A percentile compares a stretch with the other conserved stretches of the same genome.
phyloP scores from a whole-genome alignment of 92 coral and sea anemone genomes.

The Desmophyllum pertusum region DNA sequence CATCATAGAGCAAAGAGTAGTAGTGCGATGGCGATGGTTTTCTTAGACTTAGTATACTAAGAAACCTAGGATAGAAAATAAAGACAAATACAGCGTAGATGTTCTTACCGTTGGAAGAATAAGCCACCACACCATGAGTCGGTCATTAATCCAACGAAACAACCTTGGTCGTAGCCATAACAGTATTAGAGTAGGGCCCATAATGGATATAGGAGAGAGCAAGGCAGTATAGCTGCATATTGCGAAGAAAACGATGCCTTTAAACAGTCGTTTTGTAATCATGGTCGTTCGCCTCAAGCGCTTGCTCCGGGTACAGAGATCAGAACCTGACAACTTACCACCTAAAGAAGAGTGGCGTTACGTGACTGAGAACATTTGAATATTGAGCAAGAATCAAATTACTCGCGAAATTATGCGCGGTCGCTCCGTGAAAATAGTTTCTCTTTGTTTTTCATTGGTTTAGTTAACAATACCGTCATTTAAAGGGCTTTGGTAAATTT shows the following conservation, averaged over 20 bases:
- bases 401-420: no score
- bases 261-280: background rate
- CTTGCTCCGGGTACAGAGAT: background rate
- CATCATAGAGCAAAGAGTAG: background rate
- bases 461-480: no score
- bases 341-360: no score
- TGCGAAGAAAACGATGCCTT: background rate
- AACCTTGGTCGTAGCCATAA: slow-evolving; percentile 73
- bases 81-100: background rate
- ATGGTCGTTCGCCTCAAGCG: background rate
- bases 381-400: no score
- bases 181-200: slow-evolving; percentile 82
- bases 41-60: background rate
- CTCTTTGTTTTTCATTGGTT: no score
- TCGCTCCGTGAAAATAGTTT: no score
- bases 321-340: no score
- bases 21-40: background rate
- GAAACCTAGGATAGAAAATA: background rate
- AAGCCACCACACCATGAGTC: slow-evolving; percentile 75
- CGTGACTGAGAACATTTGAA: no score
- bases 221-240: slow-evolving; percentile 33
- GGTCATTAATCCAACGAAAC: slow-evolving; percentile 86
- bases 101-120: slow-evolving; percentile 78
- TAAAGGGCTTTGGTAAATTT: no score
- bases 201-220: slow-evolving; percentile 65